A percentile compares a stretch with the other conserved stretches of the same genome.
Conservation (phyloP, 1,140 invertebrate species). For the Saccostrea echinata region DNA sequence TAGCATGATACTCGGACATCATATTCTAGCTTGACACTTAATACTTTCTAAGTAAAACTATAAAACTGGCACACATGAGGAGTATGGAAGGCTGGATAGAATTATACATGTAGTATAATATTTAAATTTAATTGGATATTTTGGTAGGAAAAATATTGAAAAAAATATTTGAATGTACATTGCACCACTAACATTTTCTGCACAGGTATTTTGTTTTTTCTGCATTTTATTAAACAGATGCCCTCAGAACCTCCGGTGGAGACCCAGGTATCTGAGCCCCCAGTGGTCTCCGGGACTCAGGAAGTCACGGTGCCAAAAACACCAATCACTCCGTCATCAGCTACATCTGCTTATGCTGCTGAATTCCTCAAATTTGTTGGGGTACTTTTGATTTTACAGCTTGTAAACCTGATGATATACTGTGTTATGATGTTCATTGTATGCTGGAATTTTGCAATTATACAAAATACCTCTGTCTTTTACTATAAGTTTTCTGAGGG, state of each 20-base stretch:
- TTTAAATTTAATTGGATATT: too few species aligned
- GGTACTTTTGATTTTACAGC: constrained; percentile 47
- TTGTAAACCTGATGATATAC: background rate
- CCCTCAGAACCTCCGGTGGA: background rate
- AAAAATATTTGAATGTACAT: background rate
- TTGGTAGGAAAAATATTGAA: too few species aligned
- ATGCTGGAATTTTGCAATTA: background rate
- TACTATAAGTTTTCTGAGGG: too few species aligned
- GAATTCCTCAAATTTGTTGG: constrained; percentile 60
- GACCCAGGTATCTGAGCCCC: constrained; percentile 33
- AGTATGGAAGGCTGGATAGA: too few species aligned
- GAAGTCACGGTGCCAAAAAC: constrained; percentile 43
- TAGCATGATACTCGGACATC: too few species aligned
- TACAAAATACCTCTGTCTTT: too few species aligned
- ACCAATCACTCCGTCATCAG: constrained; percentile 49
- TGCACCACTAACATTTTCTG: constrained; percentile 12
- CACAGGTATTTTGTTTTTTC: constrained; percentile 32
- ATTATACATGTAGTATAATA: too few species aligned
- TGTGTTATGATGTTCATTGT: background rate
- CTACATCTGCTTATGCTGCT: constrained; percentile 48
- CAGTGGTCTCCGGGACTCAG: constrained; percentile 11
- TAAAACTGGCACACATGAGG: too few species aligned
- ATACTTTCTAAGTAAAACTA: too few species aligned
- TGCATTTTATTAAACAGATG: constrained; percentile 20
- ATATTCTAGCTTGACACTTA: too few species aligned